Percentiles rank a stretch among this genome's conserved stretches.
Conservation (phyloP, 2,888 invertebrate species). For the Drosophila macrospina region DNA sequence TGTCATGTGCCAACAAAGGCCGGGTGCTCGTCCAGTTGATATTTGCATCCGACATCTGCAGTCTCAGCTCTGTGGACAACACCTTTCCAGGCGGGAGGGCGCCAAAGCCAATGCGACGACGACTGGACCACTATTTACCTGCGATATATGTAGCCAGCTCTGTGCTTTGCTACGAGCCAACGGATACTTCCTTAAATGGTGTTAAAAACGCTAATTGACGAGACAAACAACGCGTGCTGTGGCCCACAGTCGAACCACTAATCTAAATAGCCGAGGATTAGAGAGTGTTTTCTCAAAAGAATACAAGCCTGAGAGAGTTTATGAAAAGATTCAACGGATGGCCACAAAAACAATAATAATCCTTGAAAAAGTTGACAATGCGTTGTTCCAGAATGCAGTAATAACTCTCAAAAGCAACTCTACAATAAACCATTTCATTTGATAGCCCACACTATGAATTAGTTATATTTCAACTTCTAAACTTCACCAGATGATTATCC, state of each 20-base stretch:
- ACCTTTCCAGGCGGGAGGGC: conserved; percentile 12
- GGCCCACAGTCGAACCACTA: conserved; percentile 42
- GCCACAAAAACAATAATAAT: no score
- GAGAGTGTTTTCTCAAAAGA: conserved; percentile 8
- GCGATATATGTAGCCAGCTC: conserved; percentile 65
- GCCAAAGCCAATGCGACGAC: conserved; percentile 33
- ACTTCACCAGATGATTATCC: no score
- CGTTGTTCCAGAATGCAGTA: no score
- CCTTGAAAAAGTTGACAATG: no score
- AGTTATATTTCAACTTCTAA: no score
- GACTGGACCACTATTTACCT: conserved; percentile 56
- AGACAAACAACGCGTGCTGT: conserved; percentile 75
- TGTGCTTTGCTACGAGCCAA: conserved; percentile 32
- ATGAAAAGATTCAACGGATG: no score
- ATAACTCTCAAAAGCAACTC: no score
- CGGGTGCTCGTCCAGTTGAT: conserved; percentile 27
- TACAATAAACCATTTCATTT: no score
- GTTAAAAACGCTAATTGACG: conserved; percentile 64
- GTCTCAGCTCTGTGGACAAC: conserved; percentile 2
- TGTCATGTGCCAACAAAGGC: conserved; percentile 57
- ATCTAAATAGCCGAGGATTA: conserved; percentile 48
- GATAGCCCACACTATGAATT: no score
- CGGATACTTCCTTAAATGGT: conserved; percentile 62
- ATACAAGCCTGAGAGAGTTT: background rate
- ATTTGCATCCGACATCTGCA: conserved; percentile 17